Base-by-base conservation (phyloP, 2,888 invertebrate species). In the Ectemnius lituratus region DNA sequence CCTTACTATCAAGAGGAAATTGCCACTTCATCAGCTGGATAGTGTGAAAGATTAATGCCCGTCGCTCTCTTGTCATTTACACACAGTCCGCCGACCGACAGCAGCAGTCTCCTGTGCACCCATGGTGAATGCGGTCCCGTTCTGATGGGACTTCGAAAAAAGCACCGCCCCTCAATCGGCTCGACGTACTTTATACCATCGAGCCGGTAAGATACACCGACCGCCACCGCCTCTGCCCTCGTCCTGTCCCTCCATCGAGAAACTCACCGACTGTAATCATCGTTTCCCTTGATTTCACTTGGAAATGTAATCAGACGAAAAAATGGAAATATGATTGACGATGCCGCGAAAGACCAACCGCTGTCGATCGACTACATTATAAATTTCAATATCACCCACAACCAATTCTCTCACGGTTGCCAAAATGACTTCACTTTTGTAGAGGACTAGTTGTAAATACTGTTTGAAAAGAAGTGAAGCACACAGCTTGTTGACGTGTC, bases 1-100 rank as follows among this genome's bases (percentile, higher is more conserved):
- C 86, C 85, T 85, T 84, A 84, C 87, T 85, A 88, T 88, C 87
- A 85, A 80, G 87, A 87, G 88, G 88, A 88, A 88, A 88, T 88
- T 88, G 88, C 88, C 87, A 88, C 88, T 88, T 88, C 88, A 88
- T 88, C 88, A 88, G 88, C 81, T 84, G 85, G 83, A 79, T 83
- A 84, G 84, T 67, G 84, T 76, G 84, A 83, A 83, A 82, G 84
- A 84, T 84, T 84, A 84, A 84, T 84, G 84, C 77, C 84, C 78
- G 82, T 82, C 84, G 82, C 83, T 81, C 76, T 76, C 83, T 81
- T 83, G 83, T 83, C 83, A 83, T 81, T 83, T 81, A 74, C 79
- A 75, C 79, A 71, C 79, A 68, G 73, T 56, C 52, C 37, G 37
- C 37, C 73, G 61, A 62, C 58, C 62, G 64, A 72, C 75, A 67